Conservation (phyloP, 2,888 invertebrate genomes). For the Pterobdella sp. region DNA sequence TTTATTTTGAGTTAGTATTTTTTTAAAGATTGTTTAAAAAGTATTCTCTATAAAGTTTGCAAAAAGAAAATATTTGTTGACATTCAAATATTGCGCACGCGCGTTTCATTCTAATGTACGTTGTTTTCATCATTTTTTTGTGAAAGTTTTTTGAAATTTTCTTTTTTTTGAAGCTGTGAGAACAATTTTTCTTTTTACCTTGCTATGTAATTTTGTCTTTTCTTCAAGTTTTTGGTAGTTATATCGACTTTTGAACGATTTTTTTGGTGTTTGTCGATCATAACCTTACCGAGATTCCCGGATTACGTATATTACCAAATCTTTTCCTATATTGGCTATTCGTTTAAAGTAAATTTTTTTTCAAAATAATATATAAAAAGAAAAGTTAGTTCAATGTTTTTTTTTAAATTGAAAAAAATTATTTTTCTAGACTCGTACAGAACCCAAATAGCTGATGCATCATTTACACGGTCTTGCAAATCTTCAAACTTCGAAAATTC, state of each 20-base stretch:
- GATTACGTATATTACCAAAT: not conserved
- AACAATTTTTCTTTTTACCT: too few species aligned
- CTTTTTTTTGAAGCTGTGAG: not conserved
- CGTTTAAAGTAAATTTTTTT: not conserved
- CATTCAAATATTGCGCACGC: slow-evolving; percentile 12
- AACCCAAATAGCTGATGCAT: too few species aligned
- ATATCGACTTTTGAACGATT: too few species aligned
- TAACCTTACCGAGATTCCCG: not conserved
- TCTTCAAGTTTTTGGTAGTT: too few species aligned
- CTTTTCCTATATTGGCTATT: not conserved
- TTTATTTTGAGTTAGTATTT: too few species aligned
- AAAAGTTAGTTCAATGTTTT: not conserved
- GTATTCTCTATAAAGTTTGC: too few species aligned
- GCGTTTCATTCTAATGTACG: not conserved
- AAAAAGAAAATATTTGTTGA: slow-evolving; percentile 5
- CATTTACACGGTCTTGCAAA: slow-evolving; percentile 3
- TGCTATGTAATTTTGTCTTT: too few species aligned
- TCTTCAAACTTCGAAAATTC: slow-evolving; percentile 2
- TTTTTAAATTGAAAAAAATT: not conserved
- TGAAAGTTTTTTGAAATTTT: slow-evolving; percentile 8
- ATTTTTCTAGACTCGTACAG: too few species aligned
- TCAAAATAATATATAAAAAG: slow-evolving; percentile 2
- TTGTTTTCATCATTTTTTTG: slow-evolving; percentile 9
- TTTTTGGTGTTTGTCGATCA: slow-evolving; percentile 10
- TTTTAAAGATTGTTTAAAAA: too few species aligned